These are phyloP conservation scores for Apodemia mormo DNA, from an alignment of 2,888 invertebrate genomes.

Conservation along the genomic window DNA sequence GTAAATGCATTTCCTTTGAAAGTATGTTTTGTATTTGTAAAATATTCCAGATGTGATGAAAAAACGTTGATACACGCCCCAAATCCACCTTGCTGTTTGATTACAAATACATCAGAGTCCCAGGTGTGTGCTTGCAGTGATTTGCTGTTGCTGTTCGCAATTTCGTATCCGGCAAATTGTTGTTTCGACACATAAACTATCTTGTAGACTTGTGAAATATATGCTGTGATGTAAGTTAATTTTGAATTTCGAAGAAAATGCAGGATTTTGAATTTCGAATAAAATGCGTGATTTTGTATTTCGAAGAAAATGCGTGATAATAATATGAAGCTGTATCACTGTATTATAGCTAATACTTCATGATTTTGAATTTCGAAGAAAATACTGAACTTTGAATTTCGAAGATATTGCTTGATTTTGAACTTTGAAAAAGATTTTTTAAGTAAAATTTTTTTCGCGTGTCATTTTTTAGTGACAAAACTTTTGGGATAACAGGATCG, in stretches of 20 bases:
- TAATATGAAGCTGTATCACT: too few species aligned
- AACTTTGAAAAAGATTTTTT: too few species aligned
- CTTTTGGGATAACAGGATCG: too few species aligned
- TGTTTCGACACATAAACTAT: conserved; percentile 17
- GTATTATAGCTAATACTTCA: too few species aligned
- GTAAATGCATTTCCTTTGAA: too few species aligned
- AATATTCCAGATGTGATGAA: not conserved
- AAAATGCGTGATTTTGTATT: too few species aligned
- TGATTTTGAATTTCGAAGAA: not conserved
- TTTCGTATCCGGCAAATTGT: conserved; percentile 15
- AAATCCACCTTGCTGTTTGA: not conserved
- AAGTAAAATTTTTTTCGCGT: too few species aligned
- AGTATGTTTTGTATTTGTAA: not conserved
- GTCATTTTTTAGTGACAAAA: too few species aligned
- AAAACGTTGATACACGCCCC: not conserved
- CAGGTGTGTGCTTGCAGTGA: conserved; percentile 31
- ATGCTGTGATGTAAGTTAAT: not conserved
- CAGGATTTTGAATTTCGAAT: not conserved
- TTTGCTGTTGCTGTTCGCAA: conserved; percentile 27
- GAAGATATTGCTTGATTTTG: too few species aligned
- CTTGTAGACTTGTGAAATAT: not conserved
- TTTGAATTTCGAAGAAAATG: not conserved
- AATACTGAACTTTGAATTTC: too few species aligned
- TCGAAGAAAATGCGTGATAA: too few species aligned
- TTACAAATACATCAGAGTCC: conserved; percentile 21